Percentiles rank a stretch among this genome's conserved stretches.
Evolutionary conservation across 1,140 invertebrate species (phyloP).

Genomic region (Drosophila sechellia): DNA sequence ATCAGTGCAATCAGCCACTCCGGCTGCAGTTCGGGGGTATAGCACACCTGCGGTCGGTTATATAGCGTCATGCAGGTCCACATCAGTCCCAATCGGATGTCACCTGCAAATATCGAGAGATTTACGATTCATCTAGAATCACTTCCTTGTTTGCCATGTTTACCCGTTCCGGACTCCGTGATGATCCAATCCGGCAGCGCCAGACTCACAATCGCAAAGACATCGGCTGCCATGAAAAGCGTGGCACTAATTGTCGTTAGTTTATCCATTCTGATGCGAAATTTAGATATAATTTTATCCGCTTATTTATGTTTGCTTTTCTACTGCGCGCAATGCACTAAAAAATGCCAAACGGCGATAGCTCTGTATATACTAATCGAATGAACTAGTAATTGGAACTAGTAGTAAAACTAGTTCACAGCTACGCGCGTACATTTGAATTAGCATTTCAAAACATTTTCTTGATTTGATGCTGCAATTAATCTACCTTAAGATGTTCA

Average conservation of each 20-base stretch:
- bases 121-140: background rate
- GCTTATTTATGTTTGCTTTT: conserved; percentile 19
- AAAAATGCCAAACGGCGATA: conserved; percentile 4
- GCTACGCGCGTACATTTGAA: background rate
- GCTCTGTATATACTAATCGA: background rate
- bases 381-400: conserved; percentile 5
- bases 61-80: conserved; percentile 97
- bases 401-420: background rate
- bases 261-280: conserved; percentile 90
- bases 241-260: conserved; percentile 96
- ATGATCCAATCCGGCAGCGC: conserved; percentile 98
- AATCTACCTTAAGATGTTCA: too few species aligned
- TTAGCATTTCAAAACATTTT: background rate
- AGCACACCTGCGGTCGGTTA: conserved; percentile 94
- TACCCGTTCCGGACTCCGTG: conserved; percentile 91
- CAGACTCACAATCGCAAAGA: conserved; percentile 96
- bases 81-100: conserved; percentile 92
- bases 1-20: conserved; percentile 96
- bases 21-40: conserved; percentile 92
- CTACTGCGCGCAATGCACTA: background rate
- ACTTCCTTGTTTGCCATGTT: conserved; percentile 85
- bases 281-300: conserved; percentile 9
- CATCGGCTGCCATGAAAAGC: conserved; percentile 95
- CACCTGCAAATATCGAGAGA: conserved; percentile 86
- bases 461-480: too few species aligned